These are phyloP conservation scores for Salvelinus alpinus DNA, from an alignment of 2,113 vertebrate species.

Conservation along the genomic window DNA sequence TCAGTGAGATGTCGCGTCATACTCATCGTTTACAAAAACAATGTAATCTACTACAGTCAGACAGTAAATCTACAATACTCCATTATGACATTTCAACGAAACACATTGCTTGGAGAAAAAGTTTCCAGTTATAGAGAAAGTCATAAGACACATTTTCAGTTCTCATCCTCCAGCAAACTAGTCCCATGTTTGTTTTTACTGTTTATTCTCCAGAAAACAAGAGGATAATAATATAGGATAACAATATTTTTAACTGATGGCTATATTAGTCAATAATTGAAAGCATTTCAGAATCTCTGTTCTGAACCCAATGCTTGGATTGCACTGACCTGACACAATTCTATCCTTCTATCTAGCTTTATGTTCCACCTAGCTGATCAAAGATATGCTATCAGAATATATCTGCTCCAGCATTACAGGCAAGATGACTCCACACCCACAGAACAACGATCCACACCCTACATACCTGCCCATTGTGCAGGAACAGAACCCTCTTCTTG, in stretches of 20 bases:
- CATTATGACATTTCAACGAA: no score
- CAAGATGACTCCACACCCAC: constrained; percentile 2
- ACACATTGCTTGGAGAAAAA: no score
- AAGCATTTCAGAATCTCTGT: neutral
- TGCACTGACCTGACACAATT: constrained; percentile 1
- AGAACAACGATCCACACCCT: neutral
- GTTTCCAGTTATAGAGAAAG: no score
- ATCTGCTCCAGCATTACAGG: neutral
- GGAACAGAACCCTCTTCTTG: neutral
- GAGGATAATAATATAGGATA: no score
- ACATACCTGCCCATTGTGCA: constrained; percentile 1
- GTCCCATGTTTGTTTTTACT: no score
- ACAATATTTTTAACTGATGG: no score
- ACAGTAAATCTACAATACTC: no score
- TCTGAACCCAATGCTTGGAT: neutral
- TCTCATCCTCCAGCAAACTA: no score
- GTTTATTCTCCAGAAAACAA: no score
- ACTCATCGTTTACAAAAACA: neutral
- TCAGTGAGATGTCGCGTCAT: neutral
- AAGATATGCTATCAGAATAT: neutral
- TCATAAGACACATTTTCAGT: no score
- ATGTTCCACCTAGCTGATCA: neutral
- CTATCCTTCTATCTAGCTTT: neutral
- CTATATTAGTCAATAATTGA: no score
- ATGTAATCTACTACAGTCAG: no score